Evolutionary conservation across 2,797 vertebrate genomes (phyloP), one percentile per base, ranked within the genome.

Genomic region (Takifugu rubripes): DNA sequence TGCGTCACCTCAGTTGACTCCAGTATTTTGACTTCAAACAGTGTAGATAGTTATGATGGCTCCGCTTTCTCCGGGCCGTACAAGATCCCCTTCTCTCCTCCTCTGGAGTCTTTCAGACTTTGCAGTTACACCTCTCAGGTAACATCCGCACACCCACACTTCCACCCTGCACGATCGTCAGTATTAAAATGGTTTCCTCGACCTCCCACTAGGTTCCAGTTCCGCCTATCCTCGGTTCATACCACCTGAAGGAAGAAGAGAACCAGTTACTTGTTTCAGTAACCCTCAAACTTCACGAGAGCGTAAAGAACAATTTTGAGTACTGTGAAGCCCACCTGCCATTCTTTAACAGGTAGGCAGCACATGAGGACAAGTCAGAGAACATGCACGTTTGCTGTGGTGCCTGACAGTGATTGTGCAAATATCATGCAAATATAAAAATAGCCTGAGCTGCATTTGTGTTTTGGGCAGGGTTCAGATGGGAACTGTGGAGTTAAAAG

Each of bases 101-200:
- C 96, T 29, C 79, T 94, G 52, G 94, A 98, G 67, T 89, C 90
- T 15, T 99, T 98, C 73, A 87, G 87, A 78, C 90, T 97, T 25
- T 98, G 95, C 73, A 95, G 93, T 79, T 98, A 97, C 74, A 97
- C 95, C 51, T 97, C 95, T 49, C 94, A 97, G 94, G 96, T 96
- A 90, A 40, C 1, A 14, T 14, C 14, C 12, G 4, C 27, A 14
- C 36, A 40, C 36, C 36, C 36, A 40, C 36, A 40, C 36, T 14
- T 40, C 9, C 12, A 40, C 10, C 11, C 36, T 3, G 3, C 10
- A 14, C 12, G 2, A 14, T 14, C 14, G 36, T 4, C 14, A 64
- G 43, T 55, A 44, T 21, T 46, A 9, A 10, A 44, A 21, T 8
- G 17, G 6, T 6, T 46, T 46, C 5, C 54, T 8, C 2, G 3